These are phyloP conservation scores for Drosophila kanapiae DNA, from an alignment of 1,140 invertebrate genomes.

Conservation along the genomic window DNA sequence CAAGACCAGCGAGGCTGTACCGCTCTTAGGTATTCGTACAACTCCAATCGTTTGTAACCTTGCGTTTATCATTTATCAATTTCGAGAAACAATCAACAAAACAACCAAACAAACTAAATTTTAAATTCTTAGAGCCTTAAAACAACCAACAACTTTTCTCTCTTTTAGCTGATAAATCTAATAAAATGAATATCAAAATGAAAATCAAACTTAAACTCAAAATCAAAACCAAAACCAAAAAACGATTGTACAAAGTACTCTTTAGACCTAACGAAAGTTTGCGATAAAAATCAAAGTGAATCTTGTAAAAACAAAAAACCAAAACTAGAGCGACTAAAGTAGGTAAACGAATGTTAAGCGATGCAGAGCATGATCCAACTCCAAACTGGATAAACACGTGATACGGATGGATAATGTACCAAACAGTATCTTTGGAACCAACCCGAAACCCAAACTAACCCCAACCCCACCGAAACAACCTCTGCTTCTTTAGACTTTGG, in stretches of 20 bases:
- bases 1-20: slow-evolving; percentile 98
- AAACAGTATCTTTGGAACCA: slow-evolving; percentile 45
- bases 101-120: slow-evolving; percentile 48
- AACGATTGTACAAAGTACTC: slow-evolving; percentile 73
- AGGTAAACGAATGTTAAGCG: slow-evolving; percentile 63
- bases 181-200: slow-evolving; percentile 25
- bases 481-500: slow-evolving; percentile 70
- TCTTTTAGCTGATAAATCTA: slow-evolving; percentile 75
- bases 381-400: slow-evolving; percentile 54
- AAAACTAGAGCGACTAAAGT: slow-evolving; percentile 72
- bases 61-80: slow-evolving; percentile 55
- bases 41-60: slow-evolving; percentile 43
- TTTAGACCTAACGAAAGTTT: slow-evolving; percentile 48
- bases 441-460: slow-evolving; percentile 25
- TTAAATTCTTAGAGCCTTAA: slow-evolving; percentile 55
- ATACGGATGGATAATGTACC: slow-evolving; percentile 32
- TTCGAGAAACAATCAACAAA: slow-evolving; percentile 43
- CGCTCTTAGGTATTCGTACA: slow-evolving; percentile 93
- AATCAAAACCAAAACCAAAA: slow-evolving; percentile 36
- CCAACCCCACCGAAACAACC: slow-evolving; percentile 42
- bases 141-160: slow-evolving; percentile 60
- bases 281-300: slow-evolving; percentile 60
- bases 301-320: slow-evolving; percentile 67
- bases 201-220: slow-evolving; percentile 14
- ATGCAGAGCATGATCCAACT: slow-evolving; percentile 69